A percentile compares a stretch with the other conserved stretches of the same genome.
Evolutionary conservation across 2,113 vertebrate genomes (phyloP).

Genomic region (Piprites chloris): DNA sequence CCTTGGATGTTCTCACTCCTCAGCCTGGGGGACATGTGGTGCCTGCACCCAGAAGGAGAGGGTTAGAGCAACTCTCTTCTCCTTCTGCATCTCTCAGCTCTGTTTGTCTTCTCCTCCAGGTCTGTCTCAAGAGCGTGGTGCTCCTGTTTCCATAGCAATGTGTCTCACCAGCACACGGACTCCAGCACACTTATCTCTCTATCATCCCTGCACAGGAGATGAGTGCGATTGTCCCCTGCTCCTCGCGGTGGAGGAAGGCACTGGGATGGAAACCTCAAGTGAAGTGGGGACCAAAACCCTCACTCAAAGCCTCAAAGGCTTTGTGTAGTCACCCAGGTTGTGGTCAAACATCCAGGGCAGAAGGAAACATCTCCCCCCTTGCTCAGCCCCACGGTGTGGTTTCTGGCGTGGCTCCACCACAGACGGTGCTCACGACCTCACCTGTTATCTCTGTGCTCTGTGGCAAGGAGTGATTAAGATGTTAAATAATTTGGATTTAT

Average conservation of each 20-base stretch:
- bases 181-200: background rate
- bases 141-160: background rate
- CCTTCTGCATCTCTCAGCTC: background rate
- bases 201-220: background rate
- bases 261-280: background rate
- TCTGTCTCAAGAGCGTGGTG: background rate
- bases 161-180: background rate
- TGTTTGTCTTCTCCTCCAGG: background rate
- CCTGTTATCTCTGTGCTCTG: background rate
- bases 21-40: background rate
- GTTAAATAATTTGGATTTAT: background rate
- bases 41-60: background rate
- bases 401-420: background rate
- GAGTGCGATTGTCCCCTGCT: background rate
- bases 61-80: background rate
- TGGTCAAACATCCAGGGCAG: background rate
- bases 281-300: background rate
- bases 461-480: background rate
- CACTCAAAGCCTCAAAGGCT: background rate
- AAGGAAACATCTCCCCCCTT: background rate
- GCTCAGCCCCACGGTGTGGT: background rate
- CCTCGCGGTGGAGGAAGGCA: accelerated
- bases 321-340: background rate
- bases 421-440: background rate
- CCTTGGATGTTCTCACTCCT: background rate